Percentiles rank a stretch among this genome's conserved stretches.
Conservation (phyloP, 2,888 invertebrate genomes). For the Trissolcus brochymenae region DNA sequence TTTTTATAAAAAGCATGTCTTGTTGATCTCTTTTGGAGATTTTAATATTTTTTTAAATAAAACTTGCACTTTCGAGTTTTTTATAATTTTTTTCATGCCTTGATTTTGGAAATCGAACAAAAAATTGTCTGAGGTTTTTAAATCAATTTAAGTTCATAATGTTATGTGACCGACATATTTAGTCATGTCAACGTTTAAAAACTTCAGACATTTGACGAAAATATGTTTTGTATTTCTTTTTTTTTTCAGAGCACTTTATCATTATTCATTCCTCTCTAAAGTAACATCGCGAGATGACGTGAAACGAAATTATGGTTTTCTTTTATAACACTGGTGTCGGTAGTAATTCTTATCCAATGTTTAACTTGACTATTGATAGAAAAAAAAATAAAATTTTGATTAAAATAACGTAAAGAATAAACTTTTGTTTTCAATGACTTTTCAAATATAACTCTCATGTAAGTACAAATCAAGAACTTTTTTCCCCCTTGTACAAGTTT, state of each 20-base stretch:
- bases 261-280: slow-evolving; percentile 39
- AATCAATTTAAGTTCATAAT: neutral
- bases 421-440: neutral
- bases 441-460: neutral
- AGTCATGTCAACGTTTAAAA: neutral
- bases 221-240: slow-evolving; percentile 25
- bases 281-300: slow-evolving; percentile 28
- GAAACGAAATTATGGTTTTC: slow-evolving; percentile 24
- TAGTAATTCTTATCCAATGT: slow-evolving; percentile 3
- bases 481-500: too few relatives aligned
- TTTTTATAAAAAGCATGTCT: neutral
- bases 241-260: slow-evolving; percentile 43
- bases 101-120: neutral
- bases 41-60: too few relatives aligned
- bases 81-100: too few relatives aligned
- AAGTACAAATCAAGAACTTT: slow-evolving; percentile 7
- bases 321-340: slow-evolving; percentile 6
- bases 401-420: neutral
- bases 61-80: too few relatives aligned
- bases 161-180: too few relatives aligned
- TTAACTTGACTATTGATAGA: slow-evolving; percentile 2
- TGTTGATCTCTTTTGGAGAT: neutral
- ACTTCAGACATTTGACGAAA: slow-evolving; percentile 11
- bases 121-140: slow-evolving; percentile 1
- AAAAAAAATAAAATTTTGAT: neutral